Percentiles rank a stretch among this genome's conserved stretches.
These are phyloP conservation scores for Scopus umbretta DNA, from an alignment of 2,113 vertebrate genomes.

Conservation along the genomic window DNA sequence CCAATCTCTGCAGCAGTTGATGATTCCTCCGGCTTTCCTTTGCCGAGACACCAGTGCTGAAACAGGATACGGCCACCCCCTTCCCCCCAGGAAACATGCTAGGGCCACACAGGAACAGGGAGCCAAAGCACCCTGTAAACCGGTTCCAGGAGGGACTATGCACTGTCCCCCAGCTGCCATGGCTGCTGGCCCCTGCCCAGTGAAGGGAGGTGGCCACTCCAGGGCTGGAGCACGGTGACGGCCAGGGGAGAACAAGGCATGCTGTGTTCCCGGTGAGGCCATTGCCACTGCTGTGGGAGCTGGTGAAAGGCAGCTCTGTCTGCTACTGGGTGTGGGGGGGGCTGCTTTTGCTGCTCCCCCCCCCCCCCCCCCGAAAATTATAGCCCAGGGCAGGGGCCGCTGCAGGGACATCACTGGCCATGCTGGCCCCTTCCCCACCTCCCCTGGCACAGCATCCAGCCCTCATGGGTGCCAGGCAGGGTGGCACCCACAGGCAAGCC, in stretches of 20 bases:
- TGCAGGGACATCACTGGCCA: not conserved
- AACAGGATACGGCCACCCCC: not conserved
- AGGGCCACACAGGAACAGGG: accelerated
- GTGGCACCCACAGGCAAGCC: not conserved
- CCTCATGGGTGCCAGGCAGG: not conserved
- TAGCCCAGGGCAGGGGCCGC: not conserved
- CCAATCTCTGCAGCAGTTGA: accelerated
- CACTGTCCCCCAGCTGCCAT: not conserved
- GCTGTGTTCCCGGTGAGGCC: not conserved
- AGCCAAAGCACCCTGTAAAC: not conserved
- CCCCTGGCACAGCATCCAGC: accelerated
- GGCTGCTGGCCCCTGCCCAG: not conserved
- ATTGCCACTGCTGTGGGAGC: not conserved
- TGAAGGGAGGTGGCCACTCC: not conserved
- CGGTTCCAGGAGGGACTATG: not conserved
- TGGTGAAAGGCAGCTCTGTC: constrained; percentile 38
- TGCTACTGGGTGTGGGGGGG: not conserved
- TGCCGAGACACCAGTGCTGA: not conserved
- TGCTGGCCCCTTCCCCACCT: not conserved
- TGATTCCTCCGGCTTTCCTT: not conserved
- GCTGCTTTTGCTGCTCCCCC: not conserved
- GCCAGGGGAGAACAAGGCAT: not conserved
- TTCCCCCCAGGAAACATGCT: not conserved
- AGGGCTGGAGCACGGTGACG: accelerated
- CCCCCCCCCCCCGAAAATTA: not conserved